Evolutionary conservation across 2,113 vertebrate genomes (phyloP).

Genomic region (Tinamus guttatus): DNA sequence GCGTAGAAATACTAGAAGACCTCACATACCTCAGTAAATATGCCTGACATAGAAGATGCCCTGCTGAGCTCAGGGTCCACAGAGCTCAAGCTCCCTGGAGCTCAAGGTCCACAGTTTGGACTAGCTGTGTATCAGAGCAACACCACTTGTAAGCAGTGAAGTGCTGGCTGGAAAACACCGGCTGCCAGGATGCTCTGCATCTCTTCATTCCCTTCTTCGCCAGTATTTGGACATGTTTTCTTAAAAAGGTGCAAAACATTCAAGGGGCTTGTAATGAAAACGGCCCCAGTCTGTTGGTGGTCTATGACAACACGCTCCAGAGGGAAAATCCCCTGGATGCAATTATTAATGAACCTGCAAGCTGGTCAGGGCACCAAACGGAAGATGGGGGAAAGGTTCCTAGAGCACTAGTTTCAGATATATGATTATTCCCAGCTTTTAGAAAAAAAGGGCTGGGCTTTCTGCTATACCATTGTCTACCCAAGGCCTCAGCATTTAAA

Average conservation of each 20-base stretch:
- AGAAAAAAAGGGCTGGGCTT: not conserved
- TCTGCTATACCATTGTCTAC: not conserved
- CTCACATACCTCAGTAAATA: not conserved
- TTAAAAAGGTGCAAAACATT: not conserved
- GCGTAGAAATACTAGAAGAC: accelerated
- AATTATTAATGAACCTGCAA: not conserved
- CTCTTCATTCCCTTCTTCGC: not conserved
- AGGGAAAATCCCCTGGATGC: not conserved
- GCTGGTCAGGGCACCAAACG: not conserved
- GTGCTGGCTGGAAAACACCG: not conserved
- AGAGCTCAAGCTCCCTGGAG: not conserved
- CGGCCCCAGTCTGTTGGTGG: not conserved
- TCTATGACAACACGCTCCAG: not conserved
- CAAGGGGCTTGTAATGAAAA: not conserved
- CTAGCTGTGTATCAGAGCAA: not conserved
- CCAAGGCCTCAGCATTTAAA: not conserved
- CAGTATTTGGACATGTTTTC: not conserved
- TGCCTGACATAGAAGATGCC: not conserved
- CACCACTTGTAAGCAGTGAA: not conserved
- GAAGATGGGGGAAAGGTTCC: not conserved
- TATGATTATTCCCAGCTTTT: not conserved
- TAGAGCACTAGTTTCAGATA: not conserved
- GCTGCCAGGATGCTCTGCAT: not conserved
- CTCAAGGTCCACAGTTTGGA: not conserved
- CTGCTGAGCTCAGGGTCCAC: accelerated